Conservation (phyloP, 92 coral and sea anemone genomes). For the Epizoanthus ramosus region DNA sequence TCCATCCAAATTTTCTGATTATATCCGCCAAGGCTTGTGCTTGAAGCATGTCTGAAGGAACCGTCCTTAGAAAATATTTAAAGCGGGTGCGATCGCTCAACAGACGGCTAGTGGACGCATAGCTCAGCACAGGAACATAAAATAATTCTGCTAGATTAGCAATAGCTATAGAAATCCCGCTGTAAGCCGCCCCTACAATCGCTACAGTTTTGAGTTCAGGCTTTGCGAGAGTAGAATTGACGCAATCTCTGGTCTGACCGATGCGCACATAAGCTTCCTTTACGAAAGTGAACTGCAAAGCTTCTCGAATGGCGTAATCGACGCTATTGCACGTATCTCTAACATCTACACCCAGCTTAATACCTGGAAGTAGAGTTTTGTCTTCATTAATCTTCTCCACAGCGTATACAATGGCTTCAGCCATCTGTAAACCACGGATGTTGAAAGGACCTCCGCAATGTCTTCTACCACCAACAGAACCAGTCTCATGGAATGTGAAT, state of each 20-base stretch:
- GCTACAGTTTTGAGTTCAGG: constrained; percentile 56
- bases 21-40: constrained; percentile 70
- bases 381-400: constrained; percentile 66
- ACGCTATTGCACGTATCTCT: constrained; percentile 78
- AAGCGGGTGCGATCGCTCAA: constrained; percentile 74
- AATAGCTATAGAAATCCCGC: constrained; percentile 82
- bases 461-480: background rate
- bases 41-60: constrained; percentile 80
- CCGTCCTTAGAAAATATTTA: constrained; percentile 76
- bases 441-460: constrained; percentile 71
- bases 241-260: constrained; percentile 8
- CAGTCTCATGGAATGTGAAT: constrained; percentile 2
- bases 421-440: constrained; percentile 70
- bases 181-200: constrained; percentile 81
- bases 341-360: constrained; percentile 69
- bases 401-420: constrained; percentile 77
- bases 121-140: constrained; percentile 85
- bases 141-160: constrained; percentile 80
- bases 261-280: constrained; percentile 50
- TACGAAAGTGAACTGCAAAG: constrained; percentile 65
- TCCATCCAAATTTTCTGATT: constrained; percentile 66
- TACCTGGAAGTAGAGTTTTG: constrained; percentile 62
- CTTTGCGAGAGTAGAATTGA: background rate
- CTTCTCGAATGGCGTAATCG: constrained; percentile 74
- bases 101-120: constrained; percentile 90